These are phyloP conservation scores for Carabus problematicus DNA, from an alignment of 2,888 invertebrate species.

Conservation along the genomic window DNA sequence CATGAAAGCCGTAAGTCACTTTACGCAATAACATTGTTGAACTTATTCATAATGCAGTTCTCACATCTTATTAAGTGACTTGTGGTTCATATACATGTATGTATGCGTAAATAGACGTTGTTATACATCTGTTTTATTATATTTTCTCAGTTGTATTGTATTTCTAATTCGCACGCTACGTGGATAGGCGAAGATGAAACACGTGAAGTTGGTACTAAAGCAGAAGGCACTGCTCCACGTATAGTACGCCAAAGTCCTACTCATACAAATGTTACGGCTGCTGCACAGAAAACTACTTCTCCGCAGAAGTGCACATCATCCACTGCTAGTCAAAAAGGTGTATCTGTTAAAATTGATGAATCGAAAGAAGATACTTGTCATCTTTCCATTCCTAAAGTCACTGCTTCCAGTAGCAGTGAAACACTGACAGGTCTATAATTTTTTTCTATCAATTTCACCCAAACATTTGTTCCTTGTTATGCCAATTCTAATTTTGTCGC, in stretches of 20 bases:
- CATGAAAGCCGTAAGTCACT: too few species aligned
- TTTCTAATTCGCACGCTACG: slow-evolving; percentile 2
- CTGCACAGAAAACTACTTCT: slow-evolving; percentile 38
- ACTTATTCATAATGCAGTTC: too few species aligned
- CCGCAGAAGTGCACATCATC: slow-evolving; percentile 33
- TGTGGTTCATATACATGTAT: too few species aligned
- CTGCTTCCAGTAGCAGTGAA: slow-evolving; percentile 79
- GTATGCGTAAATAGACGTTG: too few species aligned
- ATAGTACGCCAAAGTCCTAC: slow-evolving; percentile 53
- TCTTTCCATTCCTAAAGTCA: slow-evolving; percentile 76
- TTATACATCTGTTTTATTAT: too few species aligned
- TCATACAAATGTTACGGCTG: slow-evolving; percentile 45
- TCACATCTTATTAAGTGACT: too few species aligned
- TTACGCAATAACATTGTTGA: too few species aligned
- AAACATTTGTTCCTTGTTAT: too few species aligned
- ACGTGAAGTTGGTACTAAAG: slow-evolving; percentile 53
- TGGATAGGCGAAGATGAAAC: slow-evolving; percentile 61
- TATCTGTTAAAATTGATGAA: slow-evolving; percentile 60
- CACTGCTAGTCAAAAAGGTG: slow-evolving; percentile 54
- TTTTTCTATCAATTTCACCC: not conserved
- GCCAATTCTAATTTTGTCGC: too few species aligned
- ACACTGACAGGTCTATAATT: slow-evolving; percentile 70
- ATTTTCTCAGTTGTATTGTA: not conserved
- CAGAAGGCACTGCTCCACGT: slow-evolving; percentile 54
- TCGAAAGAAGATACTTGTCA: slow-evolving; percentile 65